Base-by-base conservation (phyloP, 1,140 invertebrate species). In the Nebria ingens region DNA sequence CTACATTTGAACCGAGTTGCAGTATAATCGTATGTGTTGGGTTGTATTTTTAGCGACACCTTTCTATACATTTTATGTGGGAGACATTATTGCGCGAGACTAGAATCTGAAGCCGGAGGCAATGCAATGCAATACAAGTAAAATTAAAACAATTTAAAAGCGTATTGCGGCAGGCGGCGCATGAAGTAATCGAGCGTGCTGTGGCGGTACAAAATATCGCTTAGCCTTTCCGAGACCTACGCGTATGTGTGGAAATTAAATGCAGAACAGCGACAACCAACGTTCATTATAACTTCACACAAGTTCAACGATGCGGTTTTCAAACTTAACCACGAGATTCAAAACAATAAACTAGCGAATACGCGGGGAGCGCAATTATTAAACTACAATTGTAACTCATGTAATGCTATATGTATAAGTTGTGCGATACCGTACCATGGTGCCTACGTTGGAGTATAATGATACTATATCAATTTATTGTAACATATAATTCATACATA, bases 261-360 rank as follows among this genome's bases (percentile, higher is more conserved):
- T 45, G 40, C 40, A 45, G 40, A 45, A 45, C 40, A 45, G 15
- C 40, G 15, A 4, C 6, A 17, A 45, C 40, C 40, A 17, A 17
- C 40, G 40, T 45, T 45, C 40, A 45, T 45, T 45, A 45, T 45
- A 45, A 45, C 40, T 45, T 45, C 40, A 45, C 40, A 45, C 40
- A 45, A 45, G 40, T 45, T 45, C 40, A 45, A 45, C 40, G 40
- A 45, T 45, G 40, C 40, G 40, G 40, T 45, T 45, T 45, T 45
- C 40, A 45, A 45, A 45, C 40, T 45, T 12, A 45, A 45, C 40
- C 40, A 17, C 40, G 40, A 45, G 40, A 45, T 45, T 45, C 40
- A 45, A 45, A 45, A 45, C 40, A 45, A 45, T 45, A 45, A 45
- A 45, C 40, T 45, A 45, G n/a, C n/a, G n/a, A n/a, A n/a, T n/a